Percentiles rank a stretch among this genome's conserved stretches.
Conservation (phyloP, 1,140 invertebrate genomes). For the Coenobita brevimanus region DNA sequence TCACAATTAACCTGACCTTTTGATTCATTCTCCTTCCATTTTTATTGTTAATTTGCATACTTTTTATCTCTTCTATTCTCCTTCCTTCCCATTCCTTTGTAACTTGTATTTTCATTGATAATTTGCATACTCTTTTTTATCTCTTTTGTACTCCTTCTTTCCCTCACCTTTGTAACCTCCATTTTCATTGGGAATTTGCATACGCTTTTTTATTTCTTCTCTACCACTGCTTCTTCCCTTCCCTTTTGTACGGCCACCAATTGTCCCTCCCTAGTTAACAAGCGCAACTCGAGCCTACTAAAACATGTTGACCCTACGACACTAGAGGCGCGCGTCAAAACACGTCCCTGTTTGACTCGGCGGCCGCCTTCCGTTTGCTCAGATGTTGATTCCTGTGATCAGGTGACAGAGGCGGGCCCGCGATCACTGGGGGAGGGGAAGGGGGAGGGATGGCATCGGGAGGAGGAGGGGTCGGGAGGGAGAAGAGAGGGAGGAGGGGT, state of each 20-base stretch:
- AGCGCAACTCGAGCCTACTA: conserved; percentile 29
- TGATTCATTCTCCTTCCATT: neutral
- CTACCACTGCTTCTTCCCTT: no score
- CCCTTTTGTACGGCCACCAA: no score
- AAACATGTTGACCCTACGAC: conserved; percentile 47
- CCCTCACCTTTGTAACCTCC: no score
- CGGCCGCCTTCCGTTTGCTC: conserved; percentile 33
- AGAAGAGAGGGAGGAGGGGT: neutral
- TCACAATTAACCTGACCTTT: no score
- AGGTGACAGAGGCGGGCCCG: neutral
- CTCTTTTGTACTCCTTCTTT: no score
- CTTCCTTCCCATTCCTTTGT: no score
- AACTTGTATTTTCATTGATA: no score
- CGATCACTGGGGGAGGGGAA: neutral
- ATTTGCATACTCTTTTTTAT: no score
- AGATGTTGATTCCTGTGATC: conserved; percentile 53
- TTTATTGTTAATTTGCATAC: neutral
- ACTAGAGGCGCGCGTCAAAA: conserved; percentile 52
- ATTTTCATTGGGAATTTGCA: no score
- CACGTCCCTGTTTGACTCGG: conserved; percentile 37
- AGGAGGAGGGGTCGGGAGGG: neutral
- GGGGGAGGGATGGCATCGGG: neutral
- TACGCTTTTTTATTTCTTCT: no score
- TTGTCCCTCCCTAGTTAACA: no score
- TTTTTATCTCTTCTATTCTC: no score